Evolutionary conservation across 2,888 invertebrate genomes (phyloP).

Genomic region (Scrobipalpa costella): DNA sequence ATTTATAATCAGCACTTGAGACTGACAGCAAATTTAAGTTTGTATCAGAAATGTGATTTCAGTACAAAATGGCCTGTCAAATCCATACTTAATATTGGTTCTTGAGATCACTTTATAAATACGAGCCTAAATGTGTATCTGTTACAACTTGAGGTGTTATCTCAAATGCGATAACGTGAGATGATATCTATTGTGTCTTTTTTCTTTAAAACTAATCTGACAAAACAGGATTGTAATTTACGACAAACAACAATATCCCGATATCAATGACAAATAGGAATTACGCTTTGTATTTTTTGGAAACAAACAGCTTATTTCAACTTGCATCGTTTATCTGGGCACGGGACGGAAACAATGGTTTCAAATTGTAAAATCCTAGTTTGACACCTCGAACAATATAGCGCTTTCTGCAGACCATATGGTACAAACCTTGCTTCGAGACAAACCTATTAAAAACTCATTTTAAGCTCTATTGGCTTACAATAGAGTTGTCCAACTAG

Average conservation of each 20-base stretch:
- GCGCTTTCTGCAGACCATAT: conserved; percentile 60
- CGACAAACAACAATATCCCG: conserved; percentile 27
- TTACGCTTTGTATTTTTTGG: conserved; percentile 38
- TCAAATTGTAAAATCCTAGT: conserved; percentile 39
- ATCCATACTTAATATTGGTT: no score
- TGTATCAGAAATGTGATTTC: no score
- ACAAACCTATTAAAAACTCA: conserved; percentile 28
- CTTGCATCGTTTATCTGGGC: conserved; percentile 32
- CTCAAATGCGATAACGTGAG: background rate
- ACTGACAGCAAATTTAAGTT: no score
- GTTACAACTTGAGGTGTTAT: conserved; percentile 2
- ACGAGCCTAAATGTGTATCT: background rate
- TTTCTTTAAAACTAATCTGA: background rate
- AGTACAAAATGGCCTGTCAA: no score
- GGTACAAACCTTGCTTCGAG: conserved; percentile 43
- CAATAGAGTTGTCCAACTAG: conserved; percentile 26
- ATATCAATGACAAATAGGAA: conserved; percentile 29
- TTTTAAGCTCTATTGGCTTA: conserved; percentile 34
- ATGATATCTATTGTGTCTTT: background rate
- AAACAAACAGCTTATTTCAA: conserved; percentile 50
- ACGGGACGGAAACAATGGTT: conserved; percentile 20
- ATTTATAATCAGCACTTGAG: no score
- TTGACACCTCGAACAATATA: conserved; percentile 54
- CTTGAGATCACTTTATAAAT: no score
- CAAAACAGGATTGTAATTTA: conserved; percentile 22